Evolutionary conservation across 2,888 invertebrate species (phyloP), one percentile per base, ranked within the genome.

Genomic region (Heteromurus nitidus): DNA sequence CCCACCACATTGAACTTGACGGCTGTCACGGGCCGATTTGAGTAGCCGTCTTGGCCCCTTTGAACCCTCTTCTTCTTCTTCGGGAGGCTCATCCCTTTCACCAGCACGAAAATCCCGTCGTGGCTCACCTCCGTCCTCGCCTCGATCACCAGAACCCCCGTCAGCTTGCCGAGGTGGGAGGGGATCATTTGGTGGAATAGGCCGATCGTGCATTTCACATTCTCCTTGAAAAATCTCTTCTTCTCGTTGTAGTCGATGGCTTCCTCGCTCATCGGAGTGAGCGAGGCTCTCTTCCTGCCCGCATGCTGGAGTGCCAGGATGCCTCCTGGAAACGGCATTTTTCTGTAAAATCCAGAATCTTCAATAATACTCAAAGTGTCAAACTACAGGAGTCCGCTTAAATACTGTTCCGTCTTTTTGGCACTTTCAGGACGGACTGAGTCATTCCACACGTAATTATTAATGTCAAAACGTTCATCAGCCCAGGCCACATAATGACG

Each of bases 1-100:
- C 47, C 72, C 1, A 72, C 11, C 9, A 72, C 44, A 7, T 55
- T 72, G 24, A 72, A 72, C 20, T 60, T 72, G 11, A 72, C 58
- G 24, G 22, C 42, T 16, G 13, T 16, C 36, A 28, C 5, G 1
- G 36, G 36, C 20, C 22, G 42, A 20, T 28, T 18, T 9, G 11
- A 1, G 11, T n/a, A 9, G 18, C 30, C 22, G 16, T 42, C 13
- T 47, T n/a, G 47, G 3, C 47, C 16, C 11, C 18, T 58, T n/a
- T 22, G 11, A 11, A 20, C 55, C 3, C 36, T n/a, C 55, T 28
- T 72, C 42, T n/a, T 42, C n/a, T 20, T 53, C 2, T 20, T 22
- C n/a, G 1, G 18, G 0, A 42, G 16, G 0, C 60, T 22, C 5
- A 53, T 31, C 2, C 73, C 73, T 24, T 74, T 74, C 50, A 74